Conservation (phyloP, 2,113 vertebrate genomes). For the Labeo catla region DNA sequence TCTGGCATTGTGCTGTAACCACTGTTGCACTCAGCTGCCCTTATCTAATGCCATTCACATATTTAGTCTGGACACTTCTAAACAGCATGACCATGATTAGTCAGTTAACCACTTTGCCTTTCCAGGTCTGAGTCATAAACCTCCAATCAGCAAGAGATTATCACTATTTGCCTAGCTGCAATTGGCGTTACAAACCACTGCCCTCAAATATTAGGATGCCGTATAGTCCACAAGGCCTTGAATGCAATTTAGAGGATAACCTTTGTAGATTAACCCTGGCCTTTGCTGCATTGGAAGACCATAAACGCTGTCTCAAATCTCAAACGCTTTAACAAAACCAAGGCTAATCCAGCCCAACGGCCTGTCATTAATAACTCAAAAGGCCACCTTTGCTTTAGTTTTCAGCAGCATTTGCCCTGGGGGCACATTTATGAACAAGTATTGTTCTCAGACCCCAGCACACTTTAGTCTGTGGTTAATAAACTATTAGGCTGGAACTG, state of each 20-base stretch:
- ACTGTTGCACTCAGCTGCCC: not conserved
- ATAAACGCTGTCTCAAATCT: not conserved
- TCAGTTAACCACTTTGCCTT: not conserved
- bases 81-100: not conserved
- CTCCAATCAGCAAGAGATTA: slow-evolving; percentile 22
- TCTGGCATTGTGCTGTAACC: not conserved
- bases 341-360: slow-evolving; percentile 30
- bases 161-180: slow-evolving; percentile 25
- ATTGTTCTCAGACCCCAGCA: not conserved
- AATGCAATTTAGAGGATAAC: slow-evolving; percentile 57
- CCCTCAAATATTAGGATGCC: slow-evolving; percentile 42
- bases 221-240: slow-evolving; percentile 41
- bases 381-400: slow-evolving; percentile 42
- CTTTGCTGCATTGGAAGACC: slow-evolving; percentile 49
- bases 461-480: slow-evolving; percentile 11
- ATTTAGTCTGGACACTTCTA: not conserved
- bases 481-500: slow-evolving; percentile 7
- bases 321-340: slow-evolving; percentile 45
- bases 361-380: slow-evolving; percentile 29
- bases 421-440: slow-evolving; percentile 25
- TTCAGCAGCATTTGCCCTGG: not conserved
- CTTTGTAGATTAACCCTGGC: slow-evolving; percentile 63
- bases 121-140: slow-evolving; percentile 21
- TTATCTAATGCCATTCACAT: not conserved
- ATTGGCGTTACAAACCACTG: not conserved